A percentile compares a stretch with the other conserved stretches of the same genome.
phyloP scores from a whole-genome alignment of 2,113 vertebrate species.

The Odontophorus gujanensis region DNA sequence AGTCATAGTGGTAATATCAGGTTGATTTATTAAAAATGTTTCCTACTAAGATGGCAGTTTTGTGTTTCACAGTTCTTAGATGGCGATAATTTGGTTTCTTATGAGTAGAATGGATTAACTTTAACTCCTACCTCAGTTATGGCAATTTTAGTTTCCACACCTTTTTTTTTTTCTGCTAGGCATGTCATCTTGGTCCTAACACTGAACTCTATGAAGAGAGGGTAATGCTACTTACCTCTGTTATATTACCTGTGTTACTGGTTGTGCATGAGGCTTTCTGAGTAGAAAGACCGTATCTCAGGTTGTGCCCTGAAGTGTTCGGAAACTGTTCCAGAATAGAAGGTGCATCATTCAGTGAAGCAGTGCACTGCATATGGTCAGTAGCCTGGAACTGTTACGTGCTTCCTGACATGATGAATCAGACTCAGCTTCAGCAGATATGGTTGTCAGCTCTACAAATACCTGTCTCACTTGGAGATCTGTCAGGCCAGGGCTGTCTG shows the following conservation, averaged over 20 bases:
- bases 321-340: background rate
- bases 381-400: background rate
- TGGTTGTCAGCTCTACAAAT: background rate
- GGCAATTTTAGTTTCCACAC: background rate
- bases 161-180: background rate
- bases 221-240: background rate
- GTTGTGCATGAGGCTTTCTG: background rate
- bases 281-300: background rate
- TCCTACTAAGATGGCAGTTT: background rate
- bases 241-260: background rate
- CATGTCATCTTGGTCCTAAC: background rate
- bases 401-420: background rate
- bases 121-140: background rate
- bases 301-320: background rate
- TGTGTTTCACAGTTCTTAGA: background rate
- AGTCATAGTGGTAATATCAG: background rate
- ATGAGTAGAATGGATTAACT: background rate
- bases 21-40: background rate
- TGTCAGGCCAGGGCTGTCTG: background rate
- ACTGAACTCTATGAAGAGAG: background rate
- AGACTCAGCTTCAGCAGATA: background rate
- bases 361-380: background rate
- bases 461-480: background rate
- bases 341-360: rapidly evolving
- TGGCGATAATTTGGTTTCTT: background rate